phyloP scores from a whole-genome alignment of 2,113 vertebrate species.

The Trogon surrucura region DNA sequence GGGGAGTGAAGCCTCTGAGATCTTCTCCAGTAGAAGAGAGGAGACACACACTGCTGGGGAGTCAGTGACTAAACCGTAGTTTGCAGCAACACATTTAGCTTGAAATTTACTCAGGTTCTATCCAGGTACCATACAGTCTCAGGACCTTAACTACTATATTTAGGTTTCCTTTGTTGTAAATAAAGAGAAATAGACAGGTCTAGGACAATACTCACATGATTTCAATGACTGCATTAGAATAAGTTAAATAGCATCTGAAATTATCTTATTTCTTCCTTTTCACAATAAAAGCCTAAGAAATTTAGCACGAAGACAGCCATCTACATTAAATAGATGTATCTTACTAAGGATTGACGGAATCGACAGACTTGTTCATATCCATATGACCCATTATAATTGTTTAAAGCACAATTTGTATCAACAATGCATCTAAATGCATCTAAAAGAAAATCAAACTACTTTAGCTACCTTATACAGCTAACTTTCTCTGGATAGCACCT shows the following conservation, averaged over 20 bases:
- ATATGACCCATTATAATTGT: not conserved
- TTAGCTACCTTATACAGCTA: not conserved
- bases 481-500: not conserved
- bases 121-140: not conserved
- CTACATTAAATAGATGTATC: not conserved
- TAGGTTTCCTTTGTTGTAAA: not conserved
- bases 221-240: not conserved
- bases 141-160: not conserved
- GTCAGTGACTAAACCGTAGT: not conserved
- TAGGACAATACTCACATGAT: not conserved
- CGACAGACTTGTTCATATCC: not conserved
- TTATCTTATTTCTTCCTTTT: not conserved
- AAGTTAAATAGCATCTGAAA: not conserved
- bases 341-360: not conserved
- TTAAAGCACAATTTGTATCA: not conserved
- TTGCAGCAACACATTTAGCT: not conserved
- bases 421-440: not conserved
- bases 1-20: accelerated
- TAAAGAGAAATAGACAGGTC: not conserved
- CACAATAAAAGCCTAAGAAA: not conserved
- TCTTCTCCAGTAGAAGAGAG: not conserved
- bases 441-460: not conserved
- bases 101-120: not conserved
- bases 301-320: not conserved
- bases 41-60: not conserved